These are phyloP conservation scores for Lissonota sp. DNA, from an alignment of 2,888 invertebrate genomes.

Conservation along the genomic window DNA sequence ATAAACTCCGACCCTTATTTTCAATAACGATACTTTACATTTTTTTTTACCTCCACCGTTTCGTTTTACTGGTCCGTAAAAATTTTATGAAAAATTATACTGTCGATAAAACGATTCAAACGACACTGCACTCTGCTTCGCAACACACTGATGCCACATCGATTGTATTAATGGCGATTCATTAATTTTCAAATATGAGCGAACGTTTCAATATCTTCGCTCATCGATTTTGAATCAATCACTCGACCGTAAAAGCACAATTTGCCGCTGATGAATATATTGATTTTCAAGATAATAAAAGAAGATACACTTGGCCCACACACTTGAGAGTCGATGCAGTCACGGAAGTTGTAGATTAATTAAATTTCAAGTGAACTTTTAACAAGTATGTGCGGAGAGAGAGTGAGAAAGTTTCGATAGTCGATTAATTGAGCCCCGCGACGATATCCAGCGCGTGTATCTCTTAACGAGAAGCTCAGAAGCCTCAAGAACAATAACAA, in stretches of 20 bases:
- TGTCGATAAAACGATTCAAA: background rate
- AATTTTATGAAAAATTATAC: background rate
- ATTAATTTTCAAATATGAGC: background rate
- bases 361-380: constrained; percentile 36
- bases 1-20: background rate
- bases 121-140: constrained; percentile 1
- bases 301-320: background rate
- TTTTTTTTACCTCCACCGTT: background rate
- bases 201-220: background rate
- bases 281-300: background rate
- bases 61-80: background rate
- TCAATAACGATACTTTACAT: constrained; percentile 15
- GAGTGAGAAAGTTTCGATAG: constrained; percentile 21
- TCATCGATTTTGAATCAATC: background rate
- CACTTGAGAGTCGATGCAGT: background rate
- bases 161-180: background rate
- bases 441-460: constrained; percentile 7
- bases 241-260: constrained; percentile 19
- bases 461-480: constrained; percentile 4
- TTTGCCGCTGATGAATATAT: constrained; percentile 7
- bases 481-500: constrained; percentile 8
- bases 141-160: background rate
- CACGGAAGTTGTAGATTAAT: constrained; percentile 28
- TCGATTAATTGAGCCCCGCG: constrained; percentile 46
- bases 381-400: background rate